Base-by-base conservation (phyloP, 2,888 invertebrate species). In the Agrochola macilenta region DNA sequence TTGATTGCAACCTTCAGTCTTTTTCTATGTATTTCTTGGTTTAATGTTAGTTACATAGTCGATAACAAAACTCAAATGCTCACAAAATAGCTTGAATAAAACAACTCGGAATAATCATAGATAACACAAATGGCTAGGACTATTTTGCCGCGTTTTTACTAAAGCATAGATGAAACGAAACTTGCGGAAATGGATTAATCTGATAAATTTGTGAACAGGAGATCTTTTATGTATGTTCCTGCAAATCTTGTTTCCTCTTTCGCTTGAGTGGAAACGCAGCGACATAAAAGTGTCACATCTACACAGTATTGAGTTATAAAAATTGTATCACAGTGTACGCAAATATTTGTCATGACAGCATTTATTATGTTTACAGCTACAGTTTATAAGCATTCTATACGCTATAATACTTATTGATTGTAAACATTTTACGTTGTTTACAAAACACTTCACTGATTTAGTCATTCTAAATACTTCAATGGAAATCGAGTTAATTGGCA, bases 261-360 rank as follows among this genome's bases (percentile, higher is more conserved):
- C 17, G 11, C 17, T 69, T 39, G 11, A 11, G 20, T 39, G n/a
- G 11, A 57, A 39, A 69, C 20, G 54, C 35, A 17, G 35, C 1
- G 4, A 17, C 3, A 61, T 23, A 2, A 20, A 61, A 77, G n/a
- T 84, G 84, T 88, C 86, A 86, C 82, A 87, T 87, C 76, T 87
- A 80, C 84, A 86, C 77, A 74, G 75, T 88, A 81, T 88, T 84
- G 64, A 61, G 66, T 35, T 17, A 57, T 11, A 72, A 74, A 73
- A 52, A 57, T 8, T 69, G 12, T 70, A 35, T 69, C 79, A 83
- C 84, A 79, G 72, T 82, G 84, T 80, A 79, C 69, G 46, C 65
- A 86, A 69, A 69, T 68, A 76, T 84, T 76, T 78, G 76, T 86
- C 73, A 82, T 78, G 72, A 39, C 43, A 61, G 74, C 69, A 74